These are phyloP conservation scores for Microcebus ravelobensis DNA, from an alignment of 2,113 vertebrate species.

Conservation along the genomic window DNA sequence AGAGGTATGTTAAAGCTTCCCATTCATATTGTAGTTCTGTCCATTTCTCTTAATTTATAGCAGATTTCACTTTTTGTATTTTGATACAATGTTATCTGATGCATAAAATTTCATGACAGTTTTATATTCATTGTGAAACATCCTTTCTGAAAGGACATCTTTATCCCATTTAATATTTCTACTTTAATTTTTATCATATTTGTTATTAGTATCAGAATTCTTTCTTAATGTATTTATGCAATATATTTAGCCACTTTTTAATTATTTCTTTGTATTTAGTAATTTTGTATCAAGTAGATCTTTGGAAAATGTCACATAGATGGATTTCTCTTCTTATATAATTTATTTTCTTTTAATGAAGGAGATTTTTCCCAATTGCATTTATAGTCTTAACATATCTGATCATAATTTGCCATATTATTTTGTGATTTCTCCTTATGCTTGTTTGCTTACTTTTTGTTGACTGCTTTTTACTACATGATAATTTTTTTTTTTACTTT, in stretches of 20 bases:
- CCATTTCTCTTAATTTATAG: conserved; percentile 37
- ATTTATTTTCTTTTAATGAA: conserved; percentile 8
- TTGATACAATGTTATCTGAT: conserved; percentile 22
- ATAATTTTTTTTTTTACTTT: conserved; percentile 16
- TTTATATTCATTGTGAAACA: conserved; percentile 42
- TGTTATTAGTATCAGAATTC: not conserved
- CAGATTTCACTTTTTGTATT: conserved; percentile 43
- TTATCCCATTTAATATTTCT: conserved; percentile 29
- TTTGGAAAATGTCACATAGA: conserved; percentile 1
- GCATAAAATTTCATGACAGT: not conserved
- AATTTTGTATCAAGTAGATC: not conserved
- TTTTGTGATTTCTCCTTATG: not conserved
- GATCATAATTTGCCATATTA: not conserved
- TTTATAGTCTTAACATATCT: not conserved
- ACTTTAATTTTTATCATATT: conserved; percentile 32
- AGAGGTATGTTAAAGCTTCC: not conserved
- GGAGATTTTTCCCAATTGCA: not conserved
- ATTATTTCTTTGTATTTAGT: conserved; percentile 14
- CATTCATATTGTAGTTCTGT: not conserved
- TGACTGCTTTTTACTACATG: not conserved
- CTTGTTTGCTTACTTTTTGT: not conserved
- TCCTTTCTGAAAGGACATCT: conserved; percentile 6
- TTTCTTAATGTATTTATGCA: not conserved
- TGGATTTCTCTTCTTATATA: not conserved
- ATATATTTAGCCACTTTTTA: not conserved